These are phyloP conservation scores for Vespertilio murinus DNA, from an alignment of 2,797 vertebrate genomes.

Conservation along the genomic window DNA sequence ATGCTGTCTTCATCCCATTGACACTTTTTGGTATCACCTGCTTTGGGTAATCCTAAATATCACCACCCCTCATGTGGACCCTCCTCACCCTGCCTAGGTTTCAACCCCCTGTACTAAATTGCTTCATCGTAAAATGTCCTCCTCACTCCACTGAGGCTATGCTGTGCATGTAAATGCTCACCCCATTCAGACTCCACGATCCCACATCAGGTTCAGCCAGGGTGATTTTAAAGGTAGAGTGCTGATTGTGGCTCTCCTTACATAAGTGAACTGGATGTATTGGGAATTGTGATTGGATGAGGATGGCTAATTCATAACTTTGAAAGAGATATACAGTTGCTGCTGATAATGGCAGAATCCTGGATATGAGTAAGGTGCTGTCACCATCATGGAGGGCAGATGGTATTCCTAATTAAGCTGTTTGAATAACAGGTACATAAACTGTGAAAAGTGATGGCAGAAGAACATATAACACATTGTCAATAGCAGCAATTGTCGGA, in stretches of 20 bases:
- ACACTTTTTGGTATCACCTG: background rate
- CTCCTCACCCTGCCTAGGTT: fast-evolving
- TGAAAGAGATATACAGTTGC: background rate
- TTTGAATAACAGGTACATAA: background rate
- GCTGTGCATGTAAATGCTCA: fast-evolving
- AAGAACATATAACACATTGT: background rate
- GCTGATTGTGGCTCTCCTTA: background rate
- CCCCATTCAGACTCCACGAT: background rate
- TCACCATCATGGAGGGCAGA: background rate
- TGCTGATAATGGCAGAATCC: background rate
- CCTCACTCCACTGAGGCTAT: background rate
- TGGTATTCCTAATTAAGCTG: background rate
- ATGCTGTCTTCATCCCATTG: fast-evolving
- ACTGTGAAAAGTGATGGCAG: background rate
- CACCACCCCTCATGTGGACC: fast-evolving
- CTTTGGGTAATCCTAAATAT: background rate
- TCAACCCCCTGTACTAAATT: background rate
- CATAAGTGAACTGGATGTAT: background rate
- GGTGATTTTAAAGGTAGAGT: background rate
- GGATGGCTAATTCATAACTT: background rate
- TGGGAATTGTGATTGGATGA: background rate
- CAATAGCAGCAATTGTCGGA: background rate
- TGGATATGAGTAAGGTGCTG: background rate
- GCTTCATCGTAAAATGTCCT: background rate
- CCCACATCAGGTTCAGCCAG: background rate